Evolutionary conservation across 1,140 invertebrate species (phyloP), one percentile per base, ranked within the genome.

Genomic region (Gryllus bimaculatus): DNA sequence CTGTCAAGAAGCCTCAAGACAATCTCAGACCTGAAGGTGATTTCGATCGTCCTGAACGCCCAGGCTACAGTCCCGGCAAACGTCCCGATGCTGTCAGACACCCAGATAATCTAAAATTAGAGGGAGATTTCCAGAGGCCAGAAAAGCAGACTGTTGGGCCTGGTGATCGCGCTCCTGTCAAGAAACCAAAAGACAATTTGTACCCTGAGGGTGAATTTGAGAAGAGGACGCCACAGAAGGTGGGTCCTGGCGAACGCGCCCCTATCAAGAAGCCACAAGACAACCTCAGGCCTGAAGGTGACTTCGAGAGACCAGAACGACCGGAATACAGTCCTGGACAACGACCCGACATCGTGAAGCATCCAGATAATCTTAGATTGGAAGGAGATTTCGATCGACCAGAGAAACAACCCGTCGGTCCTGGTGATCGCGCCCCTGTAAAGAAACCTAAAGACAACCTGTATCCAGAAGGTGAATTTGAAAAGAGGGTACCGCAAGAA

Each of bases 191-290:
- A 49, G 84, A 85, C 78, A 84, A 85, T 79, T 80, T 87, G 54
- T 82, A 81, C 76, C 82, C 83, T 73, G 84, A 85, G 81, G 86
- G 86, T 79, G 87, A 91, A 15, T 86, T 85, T 0, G 7, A 83
- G 82, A 74, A 89, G 88, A 90, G 90, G 81, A 81, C 90, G n/a
- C 85, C 83, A 81, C 87, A 89, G 80, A 90, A 90, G 85, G 91
- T 91, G 20, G 86, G 90, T 12, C 90, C 91, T 81, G 78, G 21
- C 82, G 83, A 79, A 74, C 20, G 77, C 47, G 87, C 87, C 0
- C 82, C 85, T 48, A 83, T 85, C 5, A 89, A 86, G 66, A 89
- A 86, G 81, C 91, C 90, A 0, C 81, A 82, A 80, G 81, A 85
- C 80, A 86, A 89, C 81, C 79, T 86, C 80, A 81, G 84, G 83